These are phyloP conservation scores for Enteromius viviparus DNA, from an alignment of 2,797 vertebrate species.

Conservation along the genomic window DNA sequence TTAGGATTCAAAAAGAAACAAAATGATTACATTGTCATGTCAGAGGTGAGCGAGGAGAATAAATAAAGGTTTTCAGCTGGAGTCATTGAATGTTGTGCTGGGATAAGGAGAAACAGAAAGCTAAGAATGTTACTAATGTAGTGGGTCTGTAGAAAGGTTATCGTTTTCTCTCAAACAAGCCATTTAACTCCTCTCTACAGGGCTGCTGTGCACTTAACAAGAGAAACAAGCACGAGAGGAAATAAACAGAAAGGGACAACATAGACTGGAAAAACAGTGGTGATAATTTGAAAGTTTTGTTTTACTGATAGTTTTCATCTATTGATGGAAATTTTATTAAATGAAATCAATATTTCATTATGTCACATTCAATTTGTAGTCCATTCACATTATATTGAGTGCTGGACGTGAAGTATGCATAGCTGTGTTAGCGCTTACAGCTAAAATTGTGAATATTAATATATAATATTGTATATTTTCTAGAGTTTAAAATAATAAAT, in stretches of 20 bases:
- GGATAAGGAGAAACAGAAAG: slow-evolving; percentile 1
- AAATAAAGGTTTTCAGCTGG: slow-evolving; percentile 6
- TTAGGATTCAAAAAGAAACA: not conserved
- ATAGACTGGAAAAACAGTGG: not conserved
- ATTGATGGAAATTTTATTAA: not conserved
- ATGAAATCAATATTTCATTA: not conserved
- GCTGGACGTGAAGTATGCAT: not conserved
- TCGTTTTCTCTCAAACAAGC: slow-evolving; percentile 43
- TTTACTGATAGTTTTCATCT: not conserved
- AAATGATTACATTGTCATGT: slow-evolving; percentile 9
- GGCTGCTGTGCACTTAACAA: slow-evolving; percentile 15
- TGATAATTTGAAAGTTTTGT: not conserved
- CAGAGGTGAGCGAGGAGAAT: not conserved
- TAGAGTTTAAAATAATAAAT: not conserved
- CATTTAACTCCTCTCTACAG: slow-evolving; percentile 43
- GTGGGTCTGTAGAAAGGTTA: slow-evolving; percentile 48
- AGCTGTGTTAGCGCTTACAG: not conserved
- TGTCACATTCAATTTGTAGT: not conserved
- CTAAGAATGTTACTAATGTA: slow-evolving; percentile 39
- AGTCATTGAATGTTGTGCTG: not conserved
- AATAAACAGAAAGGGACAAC: slow-evolving; percentile 32
- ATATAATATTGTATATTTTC: not conserved
- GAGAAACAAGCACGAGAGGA: slow-evolving; percentile 23
- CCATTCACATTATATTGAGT: not conserved
- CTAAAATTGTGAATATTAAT: not conserved